Evolutionary conservation across 2,113 vertebrate genomes (phyloP).

Genomic region (Polypterus bichir): DNA sequence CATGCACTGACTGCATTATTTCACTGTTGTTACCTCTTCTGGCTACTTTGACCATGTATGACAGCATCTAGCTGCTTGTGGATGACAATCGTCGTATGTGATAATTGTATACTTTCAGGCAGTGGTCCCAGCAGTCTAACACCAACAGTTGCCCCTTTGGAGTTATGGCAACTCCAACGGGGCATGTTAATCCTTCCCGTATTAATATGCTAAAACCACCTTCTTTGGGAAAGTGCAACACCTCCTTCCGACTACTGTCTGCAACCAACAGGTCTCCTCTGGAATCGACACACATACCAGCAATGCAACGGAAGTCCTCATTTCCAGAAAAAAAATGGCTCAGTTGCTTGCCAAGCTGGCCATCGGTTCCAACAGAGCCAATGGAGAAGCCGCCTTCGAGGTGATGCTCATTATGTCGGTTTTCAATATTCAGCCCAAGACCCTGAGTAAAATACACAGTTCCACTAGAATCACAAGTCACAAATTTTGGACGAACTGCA

Average conservation of each 20-base stretch:
- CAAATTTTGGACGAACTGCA: conserved; percentile 86
- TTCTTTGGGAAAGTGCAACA: conserved; percentile 89
- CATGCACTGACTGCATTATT: too few relatives aligned
- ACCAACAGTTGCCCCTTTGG: conserved; percentile 91
- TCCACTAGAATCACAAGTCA: conserved; percentile 80
- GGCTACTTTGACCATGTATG: too few relatives aligned
- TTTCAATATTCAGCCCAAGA: conserved; percentile 84
- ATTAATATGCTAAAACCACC: conserved; percentile 82
- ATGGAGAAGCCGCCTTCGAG: conserved; percentile 93
- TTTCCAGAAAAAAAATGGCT: conserved; percentile 93
- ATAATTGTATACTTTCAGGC: conserved; percentile 92
- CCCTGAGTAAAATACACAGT: conserved; percentile 94
- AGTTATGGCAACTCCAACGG: conserved; percentile 79
- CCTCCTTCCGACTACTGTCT: conserved; percentile 85
- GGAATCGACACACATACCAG: conserved; percentile 89
- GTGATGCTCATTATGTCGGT: conserved; percentile 83
- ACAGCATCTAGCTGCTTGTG: conserved; percentile 31
- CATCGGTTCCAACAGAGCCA: conserved; percentile 72
- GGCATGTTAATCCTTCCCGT: conserved; percentile 81
- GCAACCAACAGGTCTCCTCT: conserved; percentile 87
- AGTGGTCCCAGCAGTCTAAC: conserved; percentile 94
- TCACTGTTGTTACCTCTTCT: too few relatives aligned
- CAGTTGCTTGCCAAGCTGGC: conserved; percentile 86
- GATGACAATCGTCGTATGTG: conserved; percentile 66
- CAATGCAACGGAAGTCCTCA: conserved; percentile 94